phyloP scores from a whole-genome alignment of 1,140 invertebrate genomes.

The Drosophila ohnishii region DNA sequence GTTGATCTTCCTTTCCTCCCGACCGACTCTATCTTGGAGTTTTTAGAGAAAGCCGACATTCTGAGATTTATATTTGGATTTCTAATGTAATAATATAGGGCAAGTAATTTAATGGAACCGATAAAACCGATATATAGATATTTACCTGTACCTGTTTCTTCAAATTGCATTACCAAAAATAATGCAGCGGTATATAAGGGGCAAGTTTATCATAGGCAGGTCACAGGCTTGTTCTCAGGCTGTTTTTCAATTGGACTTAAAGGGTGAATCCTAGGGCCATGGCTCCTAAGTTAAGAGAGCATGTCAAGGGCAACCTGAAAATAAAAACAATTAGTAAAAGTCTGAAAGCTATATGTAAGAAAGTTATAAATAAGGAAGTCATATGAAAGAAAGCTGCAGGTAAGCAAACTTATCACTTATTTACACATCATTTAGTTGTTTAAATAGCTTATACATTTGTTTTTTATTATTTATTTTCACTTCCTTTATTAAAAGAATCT shows the following conservation, averaged over 20 bases:
- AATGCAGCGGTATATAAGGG: not conserved
- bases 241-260: too few species aligned
- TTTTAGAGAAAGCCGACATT: not conserved
- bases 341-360: not conserved
- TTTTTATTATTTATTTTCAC: too few species aligned
- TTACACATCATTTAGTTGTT: not conserved
- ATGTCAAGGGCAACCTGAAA: not conserved
- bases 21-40: not conserved
- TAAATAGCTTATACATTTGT: not conserved
- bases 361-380: not conserved
- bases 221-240: not conserved
- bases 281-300: not conserved
- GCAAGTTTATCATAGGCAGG: not conserved
- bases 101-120: not conserved
- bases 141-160: not conserved
- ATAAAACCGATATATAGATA: not conserved
- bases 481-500: not conserved
- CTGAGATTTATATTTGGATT: not conserved
- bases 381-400: not conserved
- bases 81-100: not conserved
- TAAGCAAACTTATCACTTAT: too few species aligned
- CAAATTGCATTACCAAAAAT: slow-evolving; percentile 8
- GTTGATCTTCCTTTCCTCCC: too few species aligned
- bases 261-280: not conserved
- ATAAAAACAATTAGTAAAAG: not conserved